Base-by-base conservation (phyloP, 2,888 invertebrate species). In the Cryptus armator region DNA sequence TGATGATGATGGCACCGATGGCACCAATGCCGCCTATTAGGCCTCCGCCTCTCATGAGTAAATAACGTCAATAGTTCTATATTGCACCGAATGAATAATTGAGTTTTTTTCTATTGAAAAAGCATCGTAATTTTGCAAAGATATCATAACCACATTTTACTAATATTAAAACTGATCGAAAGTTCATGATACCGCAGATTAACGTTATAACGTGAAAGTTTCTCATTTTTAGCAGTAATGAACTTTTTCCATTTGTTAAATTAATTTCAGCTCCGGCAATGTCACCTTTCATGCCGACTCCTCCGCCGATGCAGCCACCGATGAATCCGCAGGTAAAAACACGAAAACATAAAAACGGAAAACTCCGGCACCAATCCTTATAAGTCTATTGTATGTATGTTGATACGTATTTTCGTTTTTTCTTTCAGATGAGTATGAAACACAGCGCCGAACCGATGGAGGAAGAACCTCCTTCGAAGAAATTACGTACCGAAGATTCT, bases 401-500 rank as follows among this genome's bases (percentile, higher is more conserved):
- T 29, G 7, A 62, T 56, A 10, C 24, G 19, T 32, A 14, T 32
- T 48, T 24, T 70, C 67, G 10, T 48, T 19, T 71, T 77, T 66
- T 72, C 43, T 92, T 90, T 10, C 92, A 94, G 87, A 94, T 94
- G 88, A 92, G 92, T 29, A 92, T 95, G 90, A 95, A 95, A 87
- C 95, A 95, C 90, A 93, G 94, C 1, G 90, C 92, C 85, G 95
- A 95, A 68, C 91, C 92, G 0, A 93, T 94, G 37, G 97, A 97
- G 24, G 98, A 98, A 82, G 98, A 98, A 90, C 98, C 99, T 0
- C 96, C 97, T 0, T 95, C 96, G 82, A 99, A 99, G 94, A 97
- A 98, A 92, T 94, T 97, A 84, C 96, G 98, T 86, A 98, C 98
- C 0, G 99, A 99, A 94, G 99, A 99, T 91, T 97, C 97, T 67